Evolutionary conservation across 2,888 invertebrate genomes (phyloP).

Genomic region (Elmis aenea): DNA sequence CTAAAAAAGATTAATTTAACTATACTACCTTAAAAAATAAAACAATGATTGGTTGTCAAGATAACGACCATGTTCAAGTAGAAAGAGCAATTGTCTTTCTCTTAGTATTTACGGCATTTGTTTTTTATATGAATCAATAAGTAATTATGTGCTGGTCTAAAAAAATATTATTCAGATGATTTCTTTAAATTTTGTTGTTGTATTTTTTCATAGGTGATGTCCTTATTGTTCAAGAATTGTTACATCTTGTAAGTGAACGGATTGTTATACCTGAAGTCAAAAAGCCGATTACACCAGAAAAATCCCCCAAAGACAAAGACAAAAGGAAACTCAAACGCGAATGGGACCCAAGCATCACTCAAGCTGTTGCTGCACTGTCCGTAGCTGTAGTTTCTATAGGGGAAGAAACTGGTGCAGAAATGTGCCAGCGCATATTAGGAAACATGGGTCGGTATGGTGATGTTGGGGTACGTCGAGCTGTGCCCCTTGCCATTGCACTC

Average conservation of each 20-base stretch:
- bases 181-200: too few species aligned
- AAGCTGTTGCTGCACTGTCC: conserved; percentile 92
- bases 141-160: too few species aligned
- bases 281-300: conserved; percentile 36
- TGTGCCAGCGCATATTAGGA: conserved; percentile 93
- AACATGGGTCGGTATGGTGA: conserved; percentile 63
- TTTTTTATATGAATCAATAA: too few species aligned
- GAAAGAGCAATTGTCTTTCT: too few species aligned
- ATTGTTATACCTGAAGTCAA: conserved; percentile 54
- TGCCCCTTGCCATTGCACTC: conserved; percentile 91
- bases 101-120: too few species aligned
- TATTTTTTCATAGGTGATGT: too few species aligned
- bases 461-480: conserved; percentile 81
- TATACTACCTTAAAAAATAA: too few species aligned
- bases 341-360: conserved; percentile 74
- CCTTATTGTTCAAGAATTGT: conserved; percentile 90
- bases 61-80: too few species aligned
- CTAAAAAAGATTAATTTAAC: too few species aligned
- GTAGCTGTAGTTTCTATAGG: conserved; percentile 96
- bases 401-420: conserved; percentile 96
- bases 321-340: conserved; percentile 49
- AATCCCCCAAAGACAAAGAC: conserved; percentile 35
- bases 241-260: conserved; percentile 94
- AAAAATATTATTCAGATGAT: too few species aligned
- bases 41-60: too few species aligned